phyloP scores from a whole-genome alignment of 2,888 invertebrate genomes.

The Eupeodes latifasciatus region DNA sequence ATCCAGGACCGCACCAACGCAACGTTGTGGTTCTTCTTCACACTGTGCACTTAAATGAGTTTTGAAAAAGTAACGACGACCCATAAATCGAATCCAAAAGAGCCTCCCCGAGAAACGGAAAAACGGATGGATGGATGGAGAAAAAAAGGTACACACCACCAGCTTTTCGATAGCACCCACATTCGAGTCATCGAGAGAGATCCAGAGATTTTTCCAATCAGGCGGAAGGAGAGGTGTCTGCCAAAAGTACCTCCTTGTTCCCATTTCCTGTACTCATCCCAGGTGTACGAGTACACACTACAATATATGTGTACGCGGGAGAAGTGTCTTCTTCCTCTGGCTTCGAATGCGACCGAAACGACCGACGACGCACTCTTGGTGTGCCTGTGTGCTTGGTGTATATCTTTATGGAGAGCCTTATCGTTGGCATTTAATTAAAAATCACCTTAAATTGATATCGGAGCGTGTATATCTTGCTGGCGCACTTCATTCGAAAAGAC shows the following conservation, averaged over 20 bases:
- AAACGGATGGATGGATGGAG: neutral
- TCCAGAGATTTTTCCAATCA: slow-evolving; percentile 54
- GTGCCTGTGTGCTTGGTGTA: slow-evolving; percentile 24
- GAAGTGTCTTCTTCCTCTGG: slow-evolving; percentile 51
- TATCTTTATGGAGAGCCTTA: slow-evolving; percentile 74
- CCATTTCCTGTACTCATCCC: slow-evolving; percentile 64
- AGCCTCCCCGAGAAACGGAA: neutral
- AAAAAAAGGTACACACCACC: slow-evolving; percentile 3
- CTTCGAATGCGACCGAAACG: neutral
- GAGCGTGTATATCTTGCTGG: slow-evolving; percentile 61
- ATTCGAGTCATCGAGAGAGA: slow-evolving; percentile 21
- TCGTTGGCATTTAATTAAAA: slow-evolving; percentile 75
- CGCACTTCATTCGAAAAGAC: slow-evolving; percentile 6
- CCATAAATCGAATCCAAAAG: slow-evolving; percentile 68
- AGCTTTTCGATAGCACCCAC: slow-evolving; percentile 60
- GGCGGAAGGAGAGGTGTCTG: slow-evolving; percentile 70
- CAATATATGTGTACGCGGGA: neutral
- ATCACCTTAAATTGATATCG: slow-evolving; percentile 76
- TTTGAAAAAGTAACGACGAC: slow-evolving; percentile 66
- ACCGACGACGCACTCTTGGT: slow-evolving; percentile 47
- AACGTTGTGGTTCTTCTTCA: slow-evolving; percentile 13
- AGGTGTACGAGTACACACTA: neutral
- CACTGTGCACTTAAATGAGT: slow-evolving; percentile 60
- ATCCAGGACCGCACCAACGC: slow-evolving; percentile 25
- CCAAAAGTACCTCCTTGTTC: slow-evolving; percentile 68